A percentile compares a stretch with the other conserved stretches of the same genome.
phyloP scores from a whole-genome alignment of 2,888 invertebrate genomes.

The Cataglyphis cursor region DNA sequence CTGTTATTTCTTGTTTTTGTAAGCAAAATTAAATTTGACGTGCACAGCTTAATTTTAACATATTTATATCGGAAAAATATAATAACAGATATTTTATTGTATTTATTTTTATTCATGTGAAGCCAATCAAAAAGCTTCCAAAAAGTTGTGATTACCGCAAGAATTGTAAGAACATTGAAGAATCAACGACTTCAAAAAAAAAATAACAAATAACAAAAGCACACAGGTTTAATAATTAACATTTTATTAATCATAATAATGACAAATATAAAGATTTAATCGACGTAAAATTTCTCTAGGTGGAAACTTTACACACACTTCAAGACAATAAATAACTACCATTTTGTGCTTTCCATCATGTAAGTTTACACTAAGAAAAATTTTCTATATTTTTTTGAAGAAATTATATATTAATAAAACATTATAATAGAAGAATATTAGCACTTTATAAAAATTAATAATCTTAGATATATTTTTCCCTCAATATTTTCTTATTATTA shows the following conservation, averaged over 20 bases:
- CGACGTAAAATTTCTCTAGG: neutral
- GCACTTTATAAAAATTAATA: neutral
- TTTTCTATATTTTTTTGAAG: neutral
- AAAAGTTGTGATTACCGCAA: conserved; percentile 28
- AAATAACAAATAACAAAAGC: neutral
- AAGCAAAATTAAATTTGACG: conserved; percentile 27
- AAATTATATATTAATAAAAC: neutral
- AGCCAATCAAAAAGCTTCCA: conserved; percentile 32
- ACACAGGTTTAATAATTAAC: conserved; percentile 1
- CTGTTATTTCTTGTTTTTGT: conserved; percentile 16
- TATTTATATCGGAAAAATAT: neutral
- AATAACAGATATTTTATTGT: neutral
- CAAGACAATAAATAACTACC: neutral
- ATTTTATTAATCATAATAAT: conserved; percentile 5
- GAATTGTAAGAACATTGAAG: conserved; percentile 36
- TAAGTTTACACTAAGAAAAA: conserved; percentile 2
- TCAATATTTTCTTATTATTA: neutral
- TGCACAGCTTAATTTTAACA: conserved; percentile 19
- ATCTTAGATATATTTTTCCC: neutral
- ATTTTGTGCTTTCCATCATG: neutral
- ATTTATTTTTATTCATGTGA: neutral
- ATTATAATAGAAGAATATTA: conserved; percentile 10
- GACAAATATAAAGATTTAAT: neutral
- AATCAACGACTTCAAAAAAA: neutral
- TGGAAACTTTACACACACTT: neutral